These are phyloP conservation scores for Enteromius unitaeniatus DNA, from an alignment of 2,797 vertebrate species.

Conservation along the genomic window DNA sequence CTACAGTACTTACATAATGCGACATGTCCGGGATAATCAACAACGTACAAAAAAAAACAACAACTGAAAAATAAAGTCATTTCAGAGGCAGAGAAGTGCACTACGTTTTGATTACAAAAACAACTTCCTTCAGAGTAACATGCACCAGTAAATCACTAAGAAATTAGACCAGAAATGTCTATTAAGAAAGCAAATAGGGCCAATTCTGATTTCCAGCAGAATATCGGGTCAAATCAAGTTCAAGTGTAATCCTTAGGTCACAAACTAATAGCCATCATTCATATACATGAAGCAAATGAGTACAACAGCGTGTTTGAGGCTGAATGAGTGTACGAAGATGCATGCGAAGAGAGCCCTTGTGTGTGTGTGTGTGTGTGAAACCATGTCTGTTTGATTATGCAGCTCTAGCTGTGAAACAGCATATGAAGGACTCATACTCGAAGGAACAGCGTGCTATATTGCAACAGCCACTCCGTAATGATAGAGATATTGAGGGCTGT, in stretches of 20 bases:
- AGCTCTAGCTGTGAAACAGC: slow-evolving; percentile 57
- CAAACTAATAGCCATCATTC: slow-evolving; percentile 28
- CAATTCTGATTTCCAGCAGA: slow-evolving; percentile 9
- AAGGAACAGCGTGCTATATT: slow-evolving; percentile 57
- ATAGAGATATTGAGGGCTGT: slow-evolving; percentile 79
- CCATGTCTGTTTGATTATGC: slow-evolving; percentile 51
- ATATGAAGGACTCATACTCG: slow-evolving; percentile 58
- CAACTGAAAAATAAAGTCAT: not conserved
- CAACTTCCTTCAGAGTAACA: not conserved
- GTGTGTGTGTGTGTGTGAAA: slow-evolving; percentile 16
- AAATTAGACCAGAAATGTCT: not conserved
- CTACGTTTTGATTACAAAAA: no score
- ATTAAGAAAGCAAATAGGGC: not conserved
- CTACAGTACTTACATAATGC: not conserved
- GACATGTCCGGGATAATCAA: not conserved
- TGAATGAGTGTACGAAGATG: not conserved
- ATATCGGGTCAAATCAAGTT: slow-evolving; percentile 20
- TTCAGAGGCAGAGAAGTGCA: not conserved
- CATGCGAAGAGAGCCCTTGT: not conserved
- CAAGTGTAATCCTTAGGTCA: slow-evolving; percentile 21
- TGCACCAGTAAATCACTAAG: not conserved
- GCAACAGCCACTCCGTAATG: slow-evolving; percentile 71
- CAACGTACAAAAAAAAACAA: not conserved
- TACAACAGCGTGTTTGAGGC: slow-evolving; percentile 13
- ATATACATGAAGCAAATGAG: slow-evolving; percentile 18